Base-by-base conservation (phyloP, 1,140 invertebrate genomes). In the Hermatobates lingyangjiaoensis region DNA sequence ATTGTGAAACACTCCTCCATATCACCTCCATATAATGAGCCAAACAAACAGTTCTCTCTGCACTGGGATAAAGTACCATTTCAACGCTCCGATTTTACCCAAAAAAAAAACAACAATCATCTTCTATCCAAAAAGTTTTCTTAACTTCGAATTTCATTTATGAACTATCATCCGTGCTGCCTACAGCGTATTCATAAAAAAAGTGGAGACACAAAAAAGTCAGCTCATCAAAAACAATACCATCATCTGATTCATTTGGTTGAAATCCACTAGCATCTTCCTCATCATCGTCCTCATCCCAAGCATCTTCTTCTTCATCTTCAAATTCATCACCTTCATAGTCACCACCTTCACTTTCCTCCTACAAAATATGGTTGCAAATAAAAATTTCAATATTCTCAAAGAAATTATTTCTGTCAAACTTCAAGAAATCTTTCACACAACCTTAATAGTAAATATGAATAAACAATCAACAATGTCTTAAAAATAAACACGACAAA, bases 281-380 rank as follows among this genome's bases (percentile, higher is more conserved):
- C 14, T 72, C 71, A 24, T 72, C 72, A 15, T 75, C 76, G 2
- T 75, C 76, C 12, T 79, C 76, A 27, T 79, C 77, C 20, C 72
- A 71, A 53, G 71, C 70, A 23, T 73, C 71, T 18, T 71, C 71
- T 4, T 70, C 64, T 50, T 61, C 63, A 12, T 70, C 69, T 48
- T 76, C 77, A 52, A 78, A 76, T 39, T 74, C 74, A 50, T 77
- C 77, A 55, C 72, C 76, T 56, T 73, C 62, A 48, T 71, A 74
- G 58, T 72, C 75, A 49, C 75, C 77, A 53, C 75, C 78, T 59
- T 79, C 77, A 58, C 74, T 76, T 55, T 79, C 77, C 58, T 76
- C 76, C 63, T 67, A 38, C 27, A 56, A 57, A 26, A 30, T 46
- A 46, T 27, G 14, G 50, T 30, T 14, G n/a, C 69, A 57, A 34